A percentile compares a stretch with the other conserved stretches of the same genome.
Evolutionary conservation across 2,888 invertebrate genomes (phyloP).

Genomic region (Nyleta sp.): DNA sequence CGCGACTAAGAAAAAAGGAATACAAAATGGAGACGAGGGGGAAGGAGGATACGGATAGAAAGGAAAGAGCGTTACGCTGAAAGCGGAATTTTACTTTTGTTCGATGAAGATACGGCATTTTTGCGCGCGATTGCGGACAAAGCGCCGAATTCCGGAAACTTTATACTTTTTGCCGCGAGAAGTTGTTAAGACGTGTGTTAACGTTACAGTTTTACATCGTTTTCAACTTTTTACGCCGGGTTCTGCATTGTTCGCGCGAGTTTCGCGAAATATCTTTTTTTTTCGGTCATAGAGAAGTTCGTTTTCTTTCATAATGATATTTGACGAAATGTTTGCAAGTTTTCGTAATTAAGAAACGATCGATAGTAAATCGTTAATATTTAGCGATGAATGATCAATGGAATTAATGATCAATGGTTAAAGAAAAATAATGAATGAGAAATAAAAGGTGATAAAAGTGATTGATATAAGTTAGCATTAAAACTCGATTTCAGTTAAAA

Average conservation of each 20-base stretch:
- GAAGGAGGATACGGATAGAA: not conserved
- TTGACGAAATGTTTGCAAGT: no score
- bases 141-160: conserved; percentile 45
- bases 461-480: no score
- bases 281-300: not conserved
- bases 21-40: not conserved
- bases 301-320: not conserved
- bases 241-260: conserved; percentile 3
- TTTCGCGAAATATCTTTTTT: not conserved
- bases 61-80: not conserved
- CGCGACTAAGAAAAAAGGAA: not conserved
- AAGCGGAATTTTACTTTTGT: conserved; percentile 38
- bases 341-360: no score
- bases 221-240: conserved; percentile 41
- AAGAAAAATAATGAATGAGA: no score
- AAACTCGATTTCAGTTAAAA: no score
- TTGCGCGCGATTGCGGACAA: conserved; percentile 40
- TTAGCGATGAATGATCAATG: no score
- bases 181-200: conserved; percentile 43
- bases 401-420: no score
- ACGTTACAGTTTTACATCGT: conserved; percentile 28
- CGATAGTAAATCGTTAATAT: no score
- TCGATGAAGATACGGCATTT: conserved; percentile 39
- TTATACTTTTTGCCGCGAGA: conserved; percentile 34
- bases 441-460: no score